Conservation (phyloP, 2,113 vertebrate genomes). For the Sander lucioperca region DNA sequence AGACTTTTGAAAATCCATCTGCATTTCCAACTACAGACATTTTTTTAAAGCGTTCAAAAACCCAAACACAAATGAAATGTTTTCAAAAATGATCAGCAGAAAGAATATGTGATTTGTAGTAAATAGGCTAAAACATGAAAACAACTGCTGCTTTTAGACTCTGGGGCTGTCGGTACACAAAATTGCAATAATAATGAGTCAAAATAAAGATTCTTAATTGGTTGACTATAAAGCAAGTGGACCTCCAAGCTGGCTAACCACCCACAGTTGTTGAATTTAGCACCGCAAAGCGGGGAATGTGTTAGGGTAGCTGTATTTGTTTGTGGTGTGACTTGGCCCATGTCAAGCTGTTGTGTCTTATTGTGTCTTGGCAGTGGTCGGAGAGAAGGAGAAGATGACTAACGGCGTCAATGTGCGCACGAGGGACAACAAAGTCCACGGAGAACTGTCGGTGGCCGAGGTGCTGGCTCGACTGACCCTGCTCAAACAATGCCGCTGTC, state of each 20-base stretch:
- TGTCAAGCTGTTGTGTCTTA: slow-evolving; percentile 58
- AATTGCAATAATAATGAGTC: not conserved
- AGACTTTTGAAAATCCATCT: not conserved
- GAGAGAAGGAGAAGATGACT: slow-evolving; percentile 93
- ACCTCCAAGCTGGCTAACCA: slow-evolving; percentile 34
- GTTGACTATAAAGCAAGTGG: slow-evolving; percentile 21
- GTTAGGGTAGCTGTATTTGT: slow-evolving; percentile 60
- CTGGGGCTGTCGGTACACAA: not conserved
- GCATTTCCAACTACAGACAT: not conserved
- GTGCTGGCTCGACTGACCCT: slow-evolving; percentile 88
- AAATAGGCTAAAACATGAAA: not conserved
- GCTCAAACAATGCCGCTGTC: slow-evolving; percentile 84
- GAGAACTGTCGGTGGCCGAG: slow-evolving; percentile 86
- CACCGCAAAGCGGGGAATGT: slow-evolving; percentile 3
- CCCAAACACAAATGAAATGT: not conserved
- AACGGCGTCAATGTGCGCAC: slow-evolving; percentile 91
- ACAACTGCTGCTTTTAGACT: not conserved
- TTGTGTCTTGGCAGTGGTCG: slow-evolving; percentile 89
- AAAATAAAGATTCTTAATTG: slow-evolving; percentile 32
- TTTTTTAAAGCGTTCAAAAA: not conserved
- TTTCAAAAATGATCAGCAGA: not conserved
- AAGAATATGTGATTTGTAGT: not conserved
- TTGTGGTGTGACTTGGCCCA: slow-evolving; percentile 28
- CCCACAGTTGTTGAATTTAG: slow-evolving; percentile 43
- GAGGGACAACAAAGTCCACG: slow-evolving; percentile 95